Percentiles rank a stretch among this genome's conserved stretches.
These are phyloP conservation scores for Malurus splendens DNA, from an alignment of 2,797 vertebrate species.

Conservation along the genomic window DNA sequence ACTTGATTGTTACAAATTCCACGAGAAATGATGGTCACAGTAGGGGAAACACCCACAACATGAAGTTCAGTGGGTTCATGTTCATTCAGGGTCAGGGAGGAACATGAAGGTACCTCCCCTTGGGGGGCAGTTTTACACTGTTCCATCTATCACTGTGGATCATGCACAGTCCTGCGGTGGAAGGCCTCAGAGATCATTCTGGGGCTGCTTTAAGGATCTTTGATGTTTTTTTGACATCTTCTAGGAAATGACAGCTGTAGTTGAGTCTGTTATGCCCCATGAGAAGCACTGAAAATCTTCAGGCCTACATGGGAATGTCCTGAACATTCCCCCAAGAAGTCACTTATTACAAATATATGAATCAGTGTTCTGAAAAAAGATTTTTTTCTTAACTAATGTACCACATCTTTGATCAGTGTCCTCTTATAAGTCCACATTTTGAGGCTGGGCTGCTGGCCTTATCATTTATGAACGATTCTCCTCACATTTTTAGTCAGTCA, in stretches of 20 bases:
- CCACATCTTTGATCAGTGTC: background rate
- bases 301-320: too few species aligned
- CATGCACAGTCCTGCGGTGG: background rate
- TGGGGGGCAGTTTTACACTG: too few species aligned
- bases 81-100: background rate
- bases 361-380: background rate
- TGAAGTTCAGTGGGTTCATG: background rate
- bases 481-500: background rate
- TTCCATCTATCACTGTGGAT: too few species aligned
- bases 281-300: background rate
- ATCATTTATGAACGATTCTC: background rate
- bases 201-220: rapidly evolving
- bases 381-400: rapidly evolving
- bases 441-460: rapidly evolving
- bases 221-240: background rate
- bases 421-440: background rate
- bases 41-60: background rate
- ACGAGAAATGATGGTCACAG: rapidly evolving
- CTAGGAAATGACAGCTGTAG: too few species aligned
- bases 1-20: background rate
- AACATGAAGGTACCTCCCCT: too few species aligned
- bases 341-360: background rate
- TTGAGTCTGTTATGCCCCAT: background rate
- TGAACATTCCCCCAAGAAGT: background rate
- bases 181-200: background rate